Percentiles rank a stretch among this genome's conserved stretches.
phyloP scores from a whole-genome alignment of 2,113 vertebrate species.

The Tricholaema leucomelas region DNA sequence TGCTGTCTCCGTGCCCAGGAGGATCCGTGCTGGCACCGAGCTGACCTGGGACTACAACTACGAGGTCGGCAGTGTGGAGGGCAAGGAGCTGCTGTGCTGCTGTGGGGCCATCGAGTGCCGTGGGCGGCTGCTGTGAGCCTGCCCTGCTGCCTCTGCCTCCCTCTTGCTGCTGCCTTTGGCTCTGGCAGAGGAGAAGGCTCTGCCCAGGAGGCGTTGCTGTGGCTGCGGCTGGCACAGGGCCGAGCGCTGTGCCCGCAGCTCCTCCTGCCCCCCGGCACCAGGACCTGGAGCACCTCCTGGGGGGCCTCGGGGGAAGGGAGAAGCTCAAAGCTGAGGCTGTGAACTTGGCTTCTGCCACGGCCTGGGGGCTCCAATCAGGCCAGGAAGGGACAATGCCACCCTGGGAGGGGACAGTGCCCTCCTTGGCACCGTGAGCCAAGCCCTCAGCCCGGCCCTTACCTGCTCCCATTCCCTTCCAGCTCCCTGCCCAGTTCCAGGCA shows the following conservation, averaged over 20 bases:
- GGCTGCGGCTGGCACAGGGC: no score
- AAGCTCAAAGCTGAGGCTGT: neutral
- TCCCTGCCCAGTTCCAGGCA: neutral
- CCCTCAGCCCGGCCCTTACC: accelerated
- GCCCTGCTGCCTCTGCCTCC: neutral
- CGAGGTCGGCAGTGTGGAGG: slow-evolving; percentile 96
- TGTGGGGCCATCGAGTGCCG: slow-evolving; percentile 95
- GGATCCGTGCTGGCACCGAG: slow-evolving; percentile 93
- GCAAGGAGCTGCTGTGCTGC: slow-evolving; percentile 97
- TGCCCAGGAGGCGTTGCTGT: neutral
- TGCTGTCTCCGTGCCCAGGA: slow-evolving; percentile 65
- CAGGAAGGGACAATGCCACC: neutral
- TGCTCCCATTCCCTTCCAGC: accelerated
- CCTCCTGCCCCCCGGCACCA: no score
- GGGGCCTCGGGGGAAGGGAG: no score
- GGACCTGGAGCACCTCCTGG: no score
- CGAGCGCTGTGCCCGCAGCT: neutral
- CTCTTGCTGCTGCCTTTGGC: neutral
- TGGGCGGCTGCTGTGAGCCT: slow-evolving; percentile 85
- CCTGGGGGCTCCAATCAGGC: accelerated
- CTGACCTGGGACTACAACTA: slow-evolving; percentile 99
- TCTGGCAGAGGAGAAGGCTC: neutral
- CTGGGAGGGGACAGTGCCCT: accelerated
- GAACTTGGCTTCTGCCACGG: neutral
- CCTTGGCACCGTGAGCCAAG: accelerated